A percentile compares a stretch with the other conserved stretches of the same genome.
Evolutionary conservation across 2,888 invertebrate species (phyloP).

Genomic region (Apotomis turbidana): DNA sequence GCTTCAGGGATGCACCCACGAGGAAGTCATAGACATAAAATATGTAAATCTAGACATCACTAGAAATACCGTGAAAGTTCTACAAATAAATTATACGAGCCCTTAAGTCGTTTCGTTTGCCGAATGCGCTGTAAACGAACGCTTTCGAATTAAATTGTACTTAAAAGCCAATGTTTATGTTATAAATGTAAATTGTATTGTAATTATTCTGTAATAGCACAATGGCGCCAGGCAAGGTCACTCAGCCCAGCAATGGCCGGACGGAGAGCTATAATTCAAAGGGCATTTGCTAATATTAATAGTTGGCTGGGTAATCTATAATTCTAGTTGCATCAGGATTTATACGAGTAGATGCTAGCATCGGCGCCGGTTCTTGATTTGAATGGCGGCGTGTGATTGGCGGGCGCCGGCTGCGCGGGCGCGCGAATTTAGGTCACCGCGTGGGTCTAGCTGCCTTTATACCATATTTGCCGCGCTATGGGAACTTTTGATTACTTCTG

Average conservation of each 20-base stretch:
- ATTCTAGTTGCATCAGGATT: slow-evolving; percentile 69
- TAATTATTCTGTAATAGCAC: slow-evolving; percentile 37
- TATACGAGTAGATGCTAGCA: slow-evolving; percentile 65
- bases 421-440: slow-evolving; percentile 76
- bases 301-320: slow-evolving; percentile 63
- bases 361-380: slow-evolving; percentile 75
- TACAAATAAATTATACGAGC: neutral
- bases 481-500: slow-evolving; percentile 36
- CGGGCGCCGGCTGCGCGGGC: slow-evolving; percentile 75
- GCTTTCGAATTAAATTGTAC: slow-evolving; percentile 13
- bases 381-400: slow-evolving; percentile 76
- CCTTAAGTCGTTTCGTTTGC: neutral
- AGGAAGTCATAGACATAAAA: too few relatives aligned
- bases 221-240: slow-evolving; percentile 46
- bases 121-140: slow-evolving; percentile 2
- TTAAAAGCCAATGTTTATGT: slow-evolving; percentile 11
- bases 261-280: slow-evolving; percentile 56
- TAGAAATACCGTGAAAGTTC: neutral
- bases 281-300: slow-evolving; percentile 70
- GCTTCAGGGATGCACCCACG: too few relatives aligned
- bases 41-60: too few relatives aligned
- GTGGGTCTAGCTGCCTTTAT: slow-evolving; percentile 72
- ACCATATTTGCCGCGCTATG: slow-evolving; percentile 43
- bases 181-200: slow-evolving; percentile 37
- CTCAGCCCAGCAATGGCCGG: slow-evolving; percentile 44